Base-by-base conservation (phyloP, 2,797 vertebrate genomes). In the Cetoscarus ocellatus region DNA sequence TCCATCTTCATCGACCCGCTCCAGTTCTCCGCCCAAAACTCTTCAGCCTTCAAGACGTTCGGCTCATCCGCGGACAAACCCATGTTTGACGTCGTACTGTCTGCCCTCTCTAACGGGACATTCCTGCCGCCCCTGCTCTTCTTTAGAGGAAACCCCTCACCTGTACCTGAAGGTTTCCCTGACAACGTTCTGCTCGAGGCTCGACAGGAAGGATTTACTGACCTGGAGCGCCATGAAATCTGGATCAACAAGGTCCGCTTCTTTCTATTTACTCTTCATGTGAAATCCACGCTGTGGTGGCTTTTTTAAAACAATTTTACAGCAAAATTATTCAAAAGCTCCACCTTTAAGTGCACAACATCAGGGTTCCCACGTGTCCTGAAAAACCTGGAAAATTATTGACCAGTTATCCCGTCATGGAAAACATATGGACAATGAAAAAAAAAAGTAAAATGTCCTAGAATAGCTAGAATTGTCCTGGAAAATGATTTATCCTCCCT, bases 41-140 rank as follows among this genome's bases (percentile, higher is more conserved):
- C 74, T 0, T 87, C 84, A 0, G 94, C 96, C 3, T 82, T 98
- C 65, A 94, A 93, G 85, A 93, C 96, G 0, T 93, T 88, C 0
- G 95, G 94, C 0, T 91, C 91, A 0, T 3, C 51, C 0, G 91
- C 88, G 0, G 94, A 96, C 7, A 4, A 2, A 0, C 93, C 96
- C 0, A 85, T 94, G 87, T 93, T 97, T 0, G 96, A 97, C 0
- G 51, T 98, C 0, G 82, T 97, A 12, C 75, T 98, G 12, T 79
- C 94, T 0, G 93, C 94, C 1, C 83, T 97, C 19, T 95, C 95
- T 0, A 96, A 98, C 0, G 98, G 98, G 1, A 91, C 91, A 0
- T 83, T 97, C 1, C 92, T 98, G 0, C 93, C 95, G 0, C 94
- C 96, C 0, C 72, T 97, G 67, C 87, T 98, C 43, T 91, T 97